These are phyloP conservation scores for Baryphthengus martii DNA, from an alignment of 2,113 vertebrate species.

Conservation along the genomic window DNA sequence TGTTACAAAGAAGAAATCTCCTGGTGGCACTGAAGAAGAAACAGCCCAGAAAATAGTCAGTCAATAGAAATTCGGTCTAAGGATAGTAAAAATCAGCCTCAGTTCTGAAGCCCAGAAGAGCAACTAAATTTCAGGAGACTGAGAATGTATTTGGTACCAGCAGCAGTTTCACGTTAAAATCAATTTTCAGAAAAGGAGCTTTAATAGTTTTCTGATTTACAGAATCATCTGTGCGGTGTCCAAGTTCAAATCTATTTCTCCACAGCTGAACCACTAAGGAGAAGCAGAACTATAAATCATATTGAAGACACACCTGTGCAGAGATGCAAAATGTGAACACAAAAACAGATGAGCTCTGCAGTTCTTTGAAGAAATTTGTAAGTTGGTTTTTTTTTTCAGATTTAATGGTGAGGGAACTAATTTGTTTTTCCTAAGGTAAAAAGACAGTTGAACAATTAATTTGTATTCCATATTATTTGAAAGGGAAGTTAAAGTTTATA, in stretches of 20 bases:
- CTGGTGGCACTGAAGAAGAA: neutral
- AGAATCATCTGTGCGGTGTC: conserved; percentile 9
- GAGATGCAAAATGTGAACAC: conserved; percentile 12
- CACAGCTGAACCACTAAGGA: neutral
- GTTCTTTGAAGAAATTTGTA: conserved; percentile 20
- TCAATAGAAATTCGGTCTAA: neutral
- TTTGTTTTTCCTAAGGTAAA: conserved; percentile 31
- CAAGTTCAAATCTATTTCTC: conserved; percentile 7
- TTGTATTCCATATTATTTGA: neutral
- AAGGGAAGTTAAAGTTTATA: neutral
- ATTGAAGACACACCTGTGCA: neutral
- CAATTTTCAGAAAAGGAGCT: neutral
- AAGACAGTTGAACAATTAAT: conserved; percentile 35
- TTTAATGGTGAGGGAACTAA: neutral
- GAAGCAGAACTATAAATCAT: conserved; percentile 47
- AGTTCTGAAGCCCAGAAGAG: neutral
- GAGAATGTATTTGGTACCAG: neutral
- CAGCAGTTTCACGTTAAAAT: conserved; percentile 20
- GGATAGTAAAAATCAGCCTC: neutral
- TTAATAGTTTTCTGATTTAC: conserved; percentile 17
- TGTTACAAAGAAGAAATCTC: neutral
- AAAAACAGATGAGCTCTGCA: conserved; percentile 38
- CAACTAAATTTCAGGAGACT: neutral
- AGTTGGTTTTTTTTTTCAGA: neutral
- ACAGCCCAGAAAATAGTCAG: neutral